phyloP scores from a whole-genome alignment of 2,888 invertebrate genomes.

The Lepidochrysops patricia region DNA sequence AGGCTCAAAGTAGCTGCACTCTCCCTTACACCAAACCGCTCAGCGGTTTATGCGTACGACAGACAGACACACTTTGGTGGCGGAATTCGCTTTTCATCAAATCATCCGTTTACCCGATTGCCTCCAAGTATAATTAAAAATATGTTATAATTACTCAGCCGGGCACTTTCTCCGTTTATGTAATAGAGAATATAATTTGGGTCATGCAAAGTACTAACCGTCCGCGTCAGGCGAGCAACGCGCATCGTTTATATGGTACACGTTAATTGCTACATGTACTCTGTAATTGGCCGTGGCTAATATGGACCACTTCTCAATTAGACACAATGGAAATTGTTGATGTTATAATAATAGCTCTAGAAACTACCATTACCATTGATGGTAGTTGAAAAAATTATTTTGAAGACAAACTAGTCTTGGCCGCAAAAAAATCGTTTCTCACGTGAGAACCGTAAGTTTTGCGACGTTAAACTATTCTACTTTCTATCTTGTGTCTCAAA shows the following conservation, averaged over 20 bases:
- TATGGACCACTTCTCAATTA: slow-evolving; percentile 2
- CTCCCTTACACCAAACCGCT: no score
- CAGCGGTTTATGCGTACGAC: no score
- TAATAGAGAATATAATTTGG: background rate
- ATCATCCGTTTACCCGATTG: no score
- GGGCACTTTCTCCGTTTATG: background rate
- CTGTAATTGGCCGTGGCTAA: background rate
- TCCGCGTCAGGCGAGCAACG: background rate
- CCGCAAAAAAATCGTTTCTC: no score
- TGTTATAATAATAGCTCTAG: background rate
- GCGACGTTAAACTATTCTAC: no score
- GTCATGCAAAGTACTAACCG: background rate
- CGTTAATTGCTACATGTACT: background rate
- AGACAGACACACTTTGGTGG: no score
- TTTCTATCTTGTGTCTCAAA: no score
- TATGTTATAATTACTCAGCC: background rate
- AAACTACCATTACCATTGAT: background rate
- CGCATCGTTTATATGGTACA: background rate
- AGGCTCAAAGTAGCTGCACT: no score
- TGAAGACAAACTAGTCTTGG: no score
- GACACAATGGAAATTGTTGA: background rate
- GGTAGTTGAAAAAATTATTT: background rate
- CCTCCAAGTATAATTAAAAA: no score
- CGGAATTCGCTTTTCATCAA: no score
- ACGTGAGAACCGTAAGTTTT: no score